A percentile compares a stretch with the other conserved stretches of the same genome.
Conservation (phyloP, 2,888 invertebrate genomes). For the Chydorus sphaericus region DNA sequence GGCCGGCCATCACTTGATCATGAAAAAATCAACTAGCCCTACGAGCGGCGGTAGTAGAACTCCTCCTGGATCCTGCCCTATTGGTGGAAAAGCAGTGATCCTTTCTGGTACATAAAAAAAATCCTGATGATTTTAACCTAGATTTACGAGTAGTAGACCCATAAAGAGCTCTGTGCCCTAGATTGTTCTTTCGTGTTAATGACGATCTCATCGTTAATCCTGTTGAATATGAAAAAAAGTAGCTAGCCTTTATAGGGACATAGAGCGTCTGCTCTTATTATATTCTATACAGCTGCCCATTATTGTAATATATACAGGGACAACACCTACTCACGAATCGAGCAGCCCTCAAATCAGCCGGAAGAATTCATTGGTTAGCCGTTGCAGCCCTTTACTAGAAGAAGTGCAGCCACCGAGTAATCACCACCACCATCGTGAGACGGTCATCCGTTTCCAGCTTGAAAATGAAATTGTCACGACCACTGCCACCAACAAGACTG, state of each 20-base stretch:
- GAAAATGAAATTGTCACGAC: constrained; percentile 21
- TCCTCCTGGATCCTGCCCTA: constrained; percentile 24
- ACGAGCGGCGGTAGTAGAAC: constrained; percentile 34
- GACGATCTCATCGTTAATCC: too few relatives aligned
- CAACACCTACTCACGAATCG: constrained; percentile 2
- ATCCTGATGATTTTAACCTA: too few relatives aligned
- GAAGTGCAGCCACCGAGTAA: too few relatives aligned
- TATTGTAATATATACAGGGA: not conserved
- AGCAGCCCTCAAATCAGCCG: not conserved
- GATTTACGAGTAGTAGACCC: too few relatives aligned
- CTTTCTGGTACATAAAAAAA: constrained; percentile 1
- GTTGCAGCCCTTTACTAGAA: not conserved
- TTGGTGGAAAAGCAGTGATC: not conserved
- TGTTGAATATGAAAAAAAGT: too few relatives aligned
- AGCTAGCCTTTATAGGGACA: too few relatives aligned
- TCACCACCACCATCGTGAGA: constrained; percentile 3
- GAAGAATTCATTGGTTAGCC: not conserved
- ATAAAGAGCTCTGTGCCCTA: too few relatives aligned
- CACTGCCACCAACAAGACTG: constrained; percentile 13
- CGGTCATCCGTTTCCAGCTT: constrained; percentile 13
- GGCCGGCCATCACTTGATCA: constrained; percentile 52
- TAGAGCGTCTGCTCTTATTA: too few relatives aligned
- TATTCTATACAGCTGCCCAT: too few relatives aligned
- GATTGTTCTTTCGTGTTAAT: too few relatives aligned
- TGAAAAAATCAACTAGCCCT: constrained; percentile 84